Evolutionary conservation across 2,888 invertebrate genomes (phyloP).

Genomic region (Acronicta aceris): DNA sequence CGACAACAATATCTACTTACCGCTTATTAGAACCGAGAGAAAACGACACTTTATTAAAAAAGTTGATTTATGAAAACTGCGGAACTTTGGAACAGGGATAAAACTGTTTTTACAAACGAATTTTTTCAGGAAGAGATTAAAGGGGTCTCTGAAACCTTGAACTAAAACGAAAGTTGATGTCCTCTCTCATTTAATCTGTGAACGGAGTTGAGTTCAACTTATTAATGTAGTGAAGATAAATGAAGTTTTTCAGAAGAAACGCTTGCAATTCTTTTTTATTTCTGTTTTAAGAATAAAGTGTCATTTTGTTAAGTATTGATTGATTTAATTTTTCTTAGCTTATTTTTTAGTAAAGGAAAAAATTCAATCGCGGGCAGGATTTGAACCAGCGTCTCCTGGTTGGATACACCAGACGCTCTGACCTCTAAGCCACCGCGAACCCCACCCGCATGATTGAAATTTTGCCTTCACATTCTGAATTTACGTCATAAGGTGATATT

Average conservation of each 20-base stretch:
- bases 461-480: too few relatives aligned
- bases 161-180: slow-evolving; percentile 20
- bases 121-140: slow-evolving; percentile 26
- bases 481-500: too few relatives aligned
- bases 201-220: slow-evolving; percentile 15
- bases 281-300: neutral
- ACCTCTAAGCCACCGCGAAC: too few relatives aligned
- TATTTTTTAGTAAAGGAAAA: too few relatives aligned
- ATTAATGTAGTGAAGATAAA: slow-evolving; percentile 3
- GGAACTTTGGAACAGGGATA: slow-evolving; percentile 27
- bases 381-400: too few relatives aligned
- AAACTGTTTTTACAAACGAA: slow-evolving; percentile 26
- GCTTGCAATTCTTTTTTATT: too few relatives aligned
- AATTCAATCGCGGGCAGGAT: too few relatives aligned
- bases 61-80: slow-evolving; percentile 27
- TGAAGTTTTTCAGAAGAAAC: neutral
- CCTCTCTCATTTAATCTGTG: slow-evolving; percentile 6
- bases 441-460: too few relatives aligned
- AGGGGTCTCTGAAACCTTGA: neutral
- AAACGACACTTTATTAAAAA: slow-evolving; percentile 19
- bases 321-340: too few relatives aligned
- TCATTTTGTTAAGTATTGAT: neutral
- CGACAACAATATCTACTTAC: slow-evolving; percentile 4
- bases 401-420: too few relatives aligned
- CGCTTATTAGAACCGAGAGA: slow-evolving; percentile 16